Evolutionary conservation across 1,140 invertebrate genomes (phyloP).

Genomic region (Ganaspis sp.): DNA sequence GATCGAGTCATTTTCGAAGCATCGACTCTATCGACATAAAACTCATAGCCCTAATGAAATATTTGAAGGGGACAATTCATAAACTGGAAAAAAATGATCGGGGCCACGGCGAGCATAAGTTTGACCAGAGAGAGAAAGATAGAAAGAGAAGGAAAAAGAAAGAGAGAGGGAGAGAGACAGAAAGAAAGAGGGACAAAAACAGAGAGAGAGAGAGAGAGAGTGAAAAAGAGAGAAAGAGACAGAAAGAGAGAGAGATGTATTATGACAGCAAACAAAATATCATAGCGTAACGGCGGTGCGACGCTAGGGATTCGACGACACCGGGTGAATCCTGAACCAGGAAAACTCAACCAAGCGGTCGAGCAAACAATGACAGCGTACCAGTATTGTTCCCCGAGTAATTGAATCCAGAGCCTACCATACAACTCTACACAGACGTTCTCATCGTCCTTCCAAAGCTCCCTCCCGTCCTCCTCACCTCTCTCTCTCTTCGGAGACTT

Average conservation of each 20-base stretch:
- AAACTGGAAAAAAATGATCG: background rate
- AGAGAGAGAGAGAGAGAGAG: background rate
- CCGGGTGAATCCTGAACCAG: slow-evolving; percentile 58
- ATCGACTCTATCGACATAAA: background rate
- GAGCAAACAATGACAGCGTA: slow-evolving; percentile 72
- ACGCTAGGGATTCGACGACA: slow-evolving; percentile 59
- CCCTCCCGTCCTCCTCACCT: background rate
- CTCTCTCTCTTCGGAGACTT: slow-evolving; percentile 43
- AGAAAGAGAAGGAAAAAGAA: background rate
- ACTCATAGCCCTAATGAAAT: background rate
- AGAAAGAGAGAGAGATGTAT: slow-evolving; percentile 59
- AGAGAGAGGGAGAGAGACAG: background rate
- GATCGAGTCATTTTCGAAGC: background rate
- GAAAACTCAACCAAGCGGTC: slow-evolving; percentile 69
- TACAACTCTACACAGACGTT: slow-evolving; percentile 37
- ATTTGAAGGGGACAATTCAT: background rate
- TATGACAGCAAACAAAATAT: slow-evolving; percentile 74
- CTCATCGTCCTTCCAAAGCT: slow-evolving; percentile 37
- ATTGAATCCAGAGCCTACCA: slow-evolving; percentile 69
- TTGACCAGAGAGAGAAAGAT: background rate
- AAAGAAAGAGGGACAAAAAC: slow-evolving; percentile 35
- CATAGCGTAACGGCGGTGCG: slow-evolving; percentile 64
- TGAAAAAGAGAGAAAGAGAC: slow-evolving; percentile 46
- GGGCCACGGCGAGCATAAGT: background rate
- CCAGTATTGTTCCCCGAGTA: slow-evolving; percentile 75